Percentiles rank a stretch among this genome's conserved stretches.
phyloP scores from a whole-genome alignment of 2,113 vertebrate species.

The Bagarius yarrelli region DNA sequence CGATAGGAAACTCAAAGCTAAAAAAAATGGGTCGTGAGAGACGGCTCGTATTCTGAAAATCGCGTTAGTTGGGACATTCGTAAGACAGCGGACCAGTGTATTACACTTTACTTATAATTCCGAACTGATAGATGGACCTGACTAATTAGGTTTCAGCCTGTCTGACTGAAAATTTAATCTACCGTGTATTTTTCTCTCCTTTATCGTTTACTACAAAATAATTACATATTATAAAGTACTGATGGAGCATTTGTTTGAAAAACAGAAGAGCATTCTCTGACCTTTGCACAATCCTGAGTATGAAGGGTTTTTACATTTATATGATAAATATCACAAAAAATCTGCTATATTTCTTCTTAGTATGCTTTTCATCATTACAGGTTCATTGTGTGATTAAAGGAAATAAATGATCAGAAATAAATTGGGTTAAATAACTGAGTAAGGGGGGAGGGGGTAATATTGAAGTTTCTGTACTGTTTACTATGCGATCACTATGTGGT shows the following conservation, averaged over 20 bases:
- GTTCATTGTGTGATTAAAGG: not conserved
- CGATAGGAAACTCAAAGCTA: no score
- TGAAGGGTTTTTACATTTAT: not conserved
- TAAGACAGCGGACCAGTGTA: no score
- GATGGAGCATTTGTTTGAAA: not conserved
- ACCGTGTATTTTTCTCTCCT: not conserved
- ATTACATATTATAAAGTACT: not conserved
- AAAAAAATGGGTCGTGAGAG: no score
- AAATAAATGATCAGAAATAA: not conserved
- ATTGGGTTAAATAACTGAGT: not conserved
- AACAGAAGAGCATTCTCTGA: not conserved
- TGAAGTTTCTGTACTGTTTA: slow-evolving; percentile 11
- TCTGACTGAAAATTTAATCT: not conserved
- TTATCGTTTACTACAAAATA: not conserved
- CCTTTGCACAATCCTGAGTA: not conserved
- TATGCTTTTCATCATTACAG: not conserved
- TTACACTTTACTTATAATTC: not conserved
- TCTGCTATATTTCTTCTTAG: not conserved
- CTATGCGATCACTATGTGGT: slow-evolving; percentile 12
- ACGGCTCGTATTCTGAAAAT: no score
- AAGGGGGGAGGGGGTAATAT: no score
- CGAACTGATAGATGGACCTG: not conserved
- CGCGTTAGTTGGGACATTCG: no score
- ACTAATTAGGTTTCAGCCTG: not conserved
- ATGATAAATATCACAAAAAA: not conserved